Evolutionary conservation across 2,888 invertebrate genomes (phyloP).

Genomic region (Sarcophaga subvicina): DNA sequence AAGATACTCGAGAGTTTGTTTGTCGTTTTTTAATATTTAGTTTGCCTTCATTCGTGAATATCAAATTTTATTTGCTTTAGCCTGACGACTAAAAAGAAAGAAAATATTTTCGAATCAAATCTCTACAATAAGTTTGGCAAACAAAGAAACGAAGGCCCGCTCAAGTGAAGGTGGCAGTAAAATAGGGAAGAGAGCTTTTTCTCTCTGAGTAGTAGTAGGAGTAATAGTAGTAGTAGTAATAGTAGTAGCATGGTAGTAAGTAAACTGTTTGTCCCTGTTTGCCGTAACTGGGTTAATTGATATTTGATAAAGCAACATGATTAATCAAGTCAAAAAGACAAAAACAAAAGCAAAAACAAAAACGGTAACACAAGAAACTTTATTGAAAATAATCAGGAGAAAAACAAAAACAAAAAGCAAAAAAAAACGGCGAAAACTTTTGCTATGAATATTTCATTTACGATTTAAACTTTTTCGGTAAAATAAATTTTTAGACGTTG

Average conservation of each 20-base stretch:
- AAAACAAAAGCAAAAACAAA: constrained; percentile 2
- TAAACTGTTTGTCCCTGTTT: neutral
- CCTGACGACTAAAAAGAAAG: constrained; percentile 7
- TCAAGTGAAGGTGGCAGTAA: neutral
- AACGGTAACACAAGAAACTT: neutral
- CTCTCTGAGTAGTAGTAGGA: neutral
- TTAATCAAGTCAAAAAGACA: constrained; percentile 53
- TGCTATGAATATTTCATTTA: neutral
- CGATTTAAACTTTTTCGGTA: neutral
- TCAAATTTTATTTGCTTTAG: constrained; percentile 50
- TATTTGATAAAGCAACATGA: constrained; percentile 59
- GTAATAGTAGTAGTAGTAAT: neutral
- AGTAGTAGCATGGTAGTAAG: neutral
- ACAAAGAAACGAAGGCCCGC: neutral
- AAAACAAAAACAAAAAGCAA: too few relatives aligned
- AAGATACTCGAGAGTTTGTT: constrained; percentile 43
- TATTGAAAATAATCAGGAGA: neutral
- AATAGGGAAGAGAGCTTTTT: neutral
- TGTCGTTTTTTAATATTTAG: neutral
- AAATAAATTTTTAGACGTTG: neutral
- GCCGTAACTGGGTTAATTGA: constrained; percentile 62
- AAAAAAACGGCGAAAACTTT: neutral
- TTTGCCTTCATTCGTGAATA: constrained; percentile 34
- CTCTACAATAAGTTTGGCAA: constrained; percentile 42
- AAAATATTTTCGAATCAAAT: constrained; percentile 31